Percentiles rank a stretch among this genome's conserved stretches.
Evolutionary conservation across 2,888 invertebrate species (phyloP).

Genomic region (Pocota personata): DNA sequence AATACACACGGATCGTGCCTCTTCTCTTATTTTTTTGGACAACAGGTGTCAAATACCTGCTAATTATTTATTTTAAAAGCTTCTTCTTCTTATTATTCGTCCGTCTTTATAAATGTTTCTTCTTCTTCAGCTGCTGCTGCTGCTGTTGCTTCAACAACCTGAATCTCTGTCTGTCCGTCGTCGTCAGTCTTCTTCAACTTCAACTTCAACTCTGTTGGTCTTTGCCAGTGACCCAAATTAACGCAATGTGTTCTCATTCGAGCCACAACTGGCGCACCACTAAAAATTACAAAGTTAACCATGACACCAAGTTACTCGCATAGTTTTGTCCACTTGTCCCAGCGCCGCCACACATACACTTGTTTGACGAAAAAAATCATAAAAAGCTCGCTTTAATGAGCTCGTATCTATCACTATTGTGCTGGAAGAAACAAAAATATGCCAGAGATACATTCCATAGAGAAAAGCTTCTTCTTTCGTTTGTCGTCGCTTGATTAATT

Average conservation of each 20-base stretch:
- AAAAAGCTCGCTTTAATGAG: conserved; percentile 23
- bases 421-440: background rate
- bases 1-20: conserved; percentile 4
- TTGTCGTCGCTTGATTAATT: background rate
- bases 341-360: background rate
- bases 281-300: conserved; percentile 38
- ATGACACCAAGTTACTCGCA: conserved; percentile 53
- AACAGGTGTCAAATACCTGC: conserved; percentile 63
- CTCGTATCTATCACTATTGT: background rate
- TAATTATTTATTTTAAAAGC: conserved; percentile 66
- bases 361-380: background rate
- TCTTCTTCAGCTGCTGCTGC: background rate
- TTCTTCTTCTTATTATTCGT: conserved; percentile 26
- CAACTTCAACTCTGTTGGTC: conserved; percentile 21
- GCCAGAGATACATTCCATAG: conserved; percentile 7
- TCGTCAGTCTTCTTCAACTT: background rate
- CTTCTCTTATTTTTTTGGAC: conserved; percentile 19
- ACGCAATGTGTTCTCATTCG: conserved; percentile 40
- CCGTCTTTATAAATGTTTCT: too few relatives aligned
- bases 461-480: conserved; percentile 13
- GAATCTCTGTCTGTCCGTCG: background rate
- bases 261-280: conserved; percentile 49
- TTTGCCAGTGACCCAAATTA: conserved; percentile 50
- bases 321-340: background rate
- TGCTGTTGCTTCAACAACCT: background rate